These are phyloP conservation scores for Steromphala cineraria DNA, from an alignment of 2,888 invertebrate species.

Conservation along the genomic window DNA sequence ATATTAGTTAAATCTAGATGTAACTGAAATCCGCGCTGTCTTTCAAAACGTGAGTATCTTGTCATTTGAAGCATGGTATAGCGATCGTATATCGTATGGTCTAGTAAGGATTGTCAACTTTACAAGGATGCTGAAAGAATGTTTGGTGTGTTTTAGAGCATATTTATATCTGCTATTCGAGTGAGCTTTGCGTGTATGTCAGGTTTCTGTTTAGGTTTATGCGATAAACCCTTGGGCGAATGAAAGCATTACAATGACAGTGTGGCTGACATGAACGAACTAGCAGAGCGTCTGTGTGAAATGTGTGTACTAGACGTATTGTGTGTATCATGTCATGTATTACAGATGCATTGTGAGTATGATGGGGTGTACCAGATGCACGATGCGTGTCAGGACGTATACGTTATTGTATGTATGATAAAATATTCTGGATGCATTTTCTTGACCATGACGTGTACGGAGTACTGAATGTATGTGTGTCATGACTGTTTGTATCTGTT, in stretches of 20 bases:
- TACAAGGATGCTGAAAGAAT: background rate
- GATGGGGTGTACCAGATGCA: background rate
- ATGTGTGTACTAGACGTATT: background rate
- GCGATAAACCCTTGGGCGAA: background rate
- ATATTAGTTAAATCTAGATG: too few species aligned
- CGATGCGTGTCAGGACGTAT: conserved; percentile 12
- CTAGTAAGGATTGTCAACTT: background rate
- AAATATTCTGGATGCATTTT: background rate
- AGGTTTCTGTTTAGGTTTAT: background rate
- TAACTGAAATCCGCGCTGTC: too few species aligned
- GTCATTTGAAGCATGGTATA: too few species aligned
- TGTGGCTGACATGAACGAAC: background rate
- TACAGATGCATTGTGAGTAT: background rate
- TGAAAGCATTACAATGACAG: background rate
- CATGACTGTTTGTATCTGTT: too few species aligned
- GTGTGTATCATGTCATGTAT: background rate
- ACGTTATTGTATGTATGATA: background rate
- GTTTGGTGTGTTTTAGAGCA: background rate
- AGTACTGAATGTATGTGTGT: too few species aligned
- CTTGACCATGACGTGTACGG: too few species aligned
- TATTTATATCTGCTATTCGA: background rate
- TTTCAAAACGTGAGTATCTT: too few species aligned
- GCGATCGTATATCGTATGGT: too few species aligned
- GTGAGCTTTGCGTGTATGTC: background rate
- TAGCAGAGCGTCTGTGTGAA: background rate